These are phyloP conservation scores for Lepidochrysops patricia DNA, from an alignment of 2,888 invertebrate species.

Conservation along the genomic window DNA sequence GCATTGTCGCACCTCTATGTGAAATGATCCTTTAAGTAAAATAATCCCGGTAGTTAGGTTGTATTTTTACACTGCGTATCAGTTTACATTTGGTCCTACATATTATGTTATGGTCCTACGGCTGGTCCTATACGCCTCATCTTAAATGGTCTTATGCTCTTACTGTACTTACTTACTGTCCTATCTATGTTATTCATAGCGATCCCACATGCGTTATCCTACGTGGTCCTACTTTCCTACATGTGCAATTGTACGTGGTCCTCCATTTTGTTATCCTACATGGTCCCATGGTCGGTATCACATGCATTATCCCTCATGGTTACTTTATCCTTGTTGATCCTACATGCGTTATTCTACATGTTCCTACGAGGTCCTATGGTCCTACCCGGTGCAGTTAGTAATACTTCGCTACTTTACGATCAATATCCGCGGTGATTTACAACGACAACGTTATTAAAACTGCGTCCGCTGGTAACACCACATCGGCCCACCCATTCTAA, in stretches of 20 bases:
- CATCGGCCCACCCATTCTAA: slow-evolving; percentile 18
- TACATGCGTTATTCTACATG: not conserved
- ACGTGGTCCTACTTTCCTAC: not conserved
- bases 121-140: too few species aligned
- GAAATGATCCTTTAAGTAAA: too few species aligned
- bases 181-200: too few species aligned
- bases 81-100: not conserved
- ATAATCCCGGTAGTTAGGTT: not conserved
- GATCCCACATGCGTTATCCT: too few species aligned
- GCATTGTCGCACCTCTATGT: too few species aligned
- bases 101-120: too few species aligned
- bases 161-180: too few species aligned
- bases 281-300: too few species aligned
- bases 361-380: not conserved
- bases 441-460: slow-evolving; percentile 45
- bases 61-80: not conserved
- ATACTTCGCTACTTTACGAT: slow-evolving; percentile 58
- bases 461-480: slow-evolving; percentile 9
- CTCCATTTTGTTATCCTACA: not conserved
- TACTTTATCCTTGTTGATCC: too few species aligned
- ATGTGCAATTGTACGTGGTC: not conserved
- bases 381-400: slow-evolving; percentile 31
- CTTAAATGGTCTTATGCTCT: too few species aligned
- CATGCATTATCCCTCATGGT: not conserved
- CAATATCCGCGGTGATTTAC: slow-evolving; percentile 59